A percentile compares a stretch with the other conserved stretches of the same genome.
These are phyloP conservation scores for Drosophila anomalata DNA, from an alignment of 2,888 invertebrate species.

Conservation along the genomic window DNA sequence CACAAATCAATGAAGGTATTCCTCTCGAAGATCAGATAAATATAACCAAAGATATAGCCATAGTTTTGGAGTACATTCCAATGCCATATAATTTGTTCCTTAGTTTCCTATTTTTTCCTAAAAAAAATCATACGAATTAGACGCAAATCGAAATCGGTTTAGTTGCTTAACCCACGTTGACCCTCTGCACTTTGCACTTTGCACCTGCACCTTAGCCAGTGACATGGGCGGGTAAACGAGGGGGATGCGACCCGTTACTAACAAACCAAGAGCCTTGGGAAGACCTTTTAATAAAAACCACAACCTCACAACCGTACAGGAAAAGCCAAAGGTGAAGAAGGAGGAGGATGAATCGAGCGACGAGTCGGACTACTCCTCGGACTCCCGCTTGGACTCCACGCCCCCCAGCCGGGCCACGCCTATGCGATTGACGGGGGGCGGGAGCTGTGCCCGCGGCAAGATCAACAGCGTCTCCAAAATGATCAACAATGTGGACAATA, in stretches of 20 bases:
- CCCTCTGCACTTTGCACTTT: not conserved
- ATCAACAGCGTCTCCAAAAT: conserved; percentile 73
- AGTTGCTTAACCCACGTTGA: not conserved
- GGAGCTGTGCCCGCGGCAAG: conserved; percentile 33
- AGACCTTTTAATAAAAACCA: conserved; percentile 10
- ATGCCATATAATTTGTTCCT: too few species aligned
- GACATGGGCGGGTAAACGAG: not conserved
- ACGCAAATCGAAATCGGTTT: not conserved
- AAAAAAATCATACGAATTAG: too few species aligned
- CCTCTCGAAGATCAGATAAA: not conserved
- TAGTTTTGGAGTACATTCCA: not conserved
- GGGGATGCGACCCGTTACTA: not conserved
- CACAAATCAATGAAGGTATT: too few species aligned
- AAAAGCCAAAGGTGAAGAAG: conserved; percentile 46
- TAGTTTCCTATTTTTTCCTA: not conserved
- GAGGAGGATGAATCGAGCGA: conserved; percentile 78
- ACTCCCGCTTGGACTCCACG: conserved; percentile 79
- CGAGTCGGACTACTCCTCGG: conserved; percentile 81
- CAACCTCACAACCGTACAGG: conserved; percentile 46
- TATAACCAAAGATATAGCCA: not conserved
- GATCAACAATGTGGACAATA: conserved; percentile 67
- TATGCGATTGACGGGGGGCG: conserved; percentile 26
- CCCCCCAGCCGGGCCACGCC: conserved; percentile 63
- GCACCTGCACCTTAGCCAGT: not conserved
- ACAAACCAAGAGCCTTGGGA: not conserved